A percentile compares a stretch with the other conserved stretches of the same genome.
These are phyloP conservation scores for Crenichthys baileyi DNA, from an alignment of 2,797 vertebrate genomes.

Conservation along the genomic window DNA sequence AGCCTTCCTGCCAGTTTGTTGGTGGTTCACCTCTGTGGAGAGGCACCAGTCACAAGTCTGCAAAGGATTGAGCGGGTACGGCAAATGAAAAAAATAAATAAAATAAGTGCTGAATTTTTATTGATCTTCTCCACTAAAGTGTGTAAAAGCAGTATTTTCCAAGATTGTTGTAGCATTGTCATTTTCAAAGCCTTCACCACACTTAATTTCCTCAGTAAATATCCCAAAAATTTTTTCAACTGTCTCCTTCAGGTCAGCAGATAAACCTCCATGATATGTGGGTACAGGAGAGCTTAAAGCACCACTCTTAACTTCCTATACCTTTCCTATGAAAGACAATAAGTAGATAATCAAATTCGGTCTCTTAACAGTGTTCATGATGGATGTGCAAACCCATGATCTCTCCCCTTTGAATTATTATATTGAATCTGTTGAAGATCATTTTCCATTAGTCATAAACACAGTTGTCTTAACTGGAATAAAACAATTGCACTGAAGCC, in stretches of 20 bases:
- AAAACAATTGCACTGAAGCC: conserved; percentile 51
- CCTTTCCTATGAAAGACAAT: conserved; percentile 25
- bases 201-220: background rate
- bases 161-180: background rate
- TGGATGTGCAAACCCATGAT: conserved; percentile 26
- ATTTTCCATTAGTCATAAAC: conserved; percentile 44
- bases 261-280: conserved; percentile 17
- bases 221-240: conserved; percentile 14
- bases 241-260: conserved; percentile 12
- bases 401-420: conserved; percentile 43
- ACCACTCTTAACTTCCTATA: conserved; percentile 16
- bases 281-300: conserved; percentile 22
- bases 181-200: background rate
- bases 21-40: background rate
- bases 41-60: background rate
- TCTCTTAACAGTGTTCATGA: conserved; percentile 40
- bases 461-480: conserved; percentile 53
- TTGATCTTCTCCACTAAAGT: background rate
- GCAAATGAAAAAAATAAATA: background rate
- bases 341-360: conserved; percentile 46
- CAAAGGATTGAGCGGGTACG: background rate
- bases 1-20: background rate
- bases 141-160: background rate
- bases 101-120: background rate
- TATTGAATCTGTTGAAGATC: conserved; percentile 46